phyloP scores from a whole-genome alignment of 1,140 invertebrate genomes.

The Chironomus striatipennis region DNA sequence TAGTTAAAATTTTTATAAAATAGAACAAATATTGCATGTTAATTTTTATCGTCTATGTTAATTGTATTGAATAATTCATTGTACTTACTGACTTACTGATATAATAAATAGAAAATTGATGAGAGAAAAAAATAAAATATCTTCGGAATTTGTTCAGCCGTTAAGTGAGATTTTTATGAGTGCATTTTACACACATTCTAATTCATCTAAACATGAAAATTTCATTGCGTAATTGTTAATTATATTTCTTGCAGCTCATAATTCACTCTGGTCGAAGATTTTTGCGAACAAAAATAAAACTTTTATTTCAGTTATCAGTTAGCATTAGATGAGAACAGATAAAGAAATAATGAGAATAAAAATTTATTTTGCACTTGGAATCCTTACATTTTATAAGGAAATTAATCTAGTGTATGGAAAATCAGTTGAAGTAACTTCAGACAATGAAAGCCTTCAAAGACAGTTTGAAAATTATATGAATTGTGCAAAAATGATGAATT shows the following conservation, averaged over 20 bases:
- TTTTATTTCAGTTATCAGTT: background rate
- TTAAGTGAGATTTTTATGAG: background rate
- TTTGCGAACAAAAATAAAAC: too few species aligned
- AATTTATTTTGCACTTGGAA: background rate
- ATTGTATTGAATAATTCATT: background rate
- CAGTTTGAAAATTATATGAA: conserved; percentile 3
- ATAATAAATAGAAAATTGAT: background rate
- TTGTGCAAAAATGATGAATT: background rate
- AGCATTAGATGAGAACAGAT: background rate
- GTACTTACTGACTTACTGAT: too few species aligned
- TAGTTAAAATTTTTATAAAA: too few species aligned
- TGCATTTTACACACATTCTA: background rate
- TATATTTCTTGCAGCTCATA: background rate
- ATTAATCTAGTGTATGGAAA: background rate
- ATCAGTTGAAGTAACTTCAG: background rate
- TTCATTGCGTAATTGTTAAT: background rate
- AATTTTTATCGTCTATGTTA: background rate
- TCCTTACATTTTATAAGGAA: background rate
- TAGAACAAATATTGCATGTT: too few species aligned
- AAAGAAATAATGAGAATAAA: background rate
- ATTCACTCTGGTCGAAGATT: too few species aligned
- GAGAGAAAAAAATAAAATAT: background rate
- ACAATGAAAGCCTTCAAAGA: background rate
- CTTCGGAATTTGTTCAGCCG: background rate
- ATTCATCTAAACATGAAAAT: background rate